Evolutionary conservation across 2,888 invertebrate species (phyloP), one percentile per base, ranked within the genome.

Genomic region (Pseudanteris insignis): DNA sequence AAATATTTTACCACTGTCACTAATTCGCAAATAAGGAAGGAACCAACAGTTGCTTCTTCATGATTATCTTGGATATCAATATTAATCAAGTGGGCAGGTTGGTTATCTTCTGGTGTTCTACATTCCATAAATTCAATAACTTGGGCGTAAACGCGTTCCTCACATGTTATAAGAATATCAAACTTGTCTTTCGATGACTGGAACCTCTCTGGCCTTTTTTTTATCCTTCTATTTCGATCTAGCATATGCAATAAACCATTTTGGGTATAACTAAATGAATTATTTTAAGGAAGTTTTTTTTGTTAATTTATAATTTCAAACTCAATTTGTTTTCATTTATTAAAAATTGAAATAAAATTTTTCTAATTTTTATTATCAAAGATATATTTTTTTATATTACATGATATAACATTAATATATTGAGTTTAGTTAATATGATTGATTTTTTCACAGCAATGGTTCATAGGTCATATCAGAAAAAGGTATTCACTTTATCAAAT

Each of bases 41-140:
- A 98, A 66, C 99, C 99, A 75, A 99, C 90, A 2, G 98, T 95
- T 0, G 99, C 99, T 81, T 99, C 99, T 81, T 99, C 99, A 67
- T 98, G 96, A 82, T 99, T 99, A 83, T 99, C 99, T 80, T 95
- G 96, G 71, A 99, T 96, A 78, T 99, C 99, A 68, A 99, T 90
- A 80, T 99, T 99, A 48, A 99, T 90, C 30, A 99, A 88, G 83
- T 99, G 99, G 1, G 94, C 96, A 3, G 94, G 91, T 44, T 92
- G 90, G 81, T 92, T 92, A 69, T 89, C 86, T 38, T 88, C 85
- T 0, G 91, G 89, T 46, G 89, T 87, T 73, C 90, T 85, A 18
- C 86, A 88, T 67, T 94, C 92, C 86, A 94, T 89, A 86, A 91
- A 94, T 81, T 96, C 95, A 46, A 96, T 85, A 11, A 98, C 95